A percentile compares a stretch with the other conserved stretches of the same genome.
These are phyloP conservation scores for Calameuta pallipes DNA, from an alignment of 2,888 invertebrate species.

Conservation along the genomic window DNA sequence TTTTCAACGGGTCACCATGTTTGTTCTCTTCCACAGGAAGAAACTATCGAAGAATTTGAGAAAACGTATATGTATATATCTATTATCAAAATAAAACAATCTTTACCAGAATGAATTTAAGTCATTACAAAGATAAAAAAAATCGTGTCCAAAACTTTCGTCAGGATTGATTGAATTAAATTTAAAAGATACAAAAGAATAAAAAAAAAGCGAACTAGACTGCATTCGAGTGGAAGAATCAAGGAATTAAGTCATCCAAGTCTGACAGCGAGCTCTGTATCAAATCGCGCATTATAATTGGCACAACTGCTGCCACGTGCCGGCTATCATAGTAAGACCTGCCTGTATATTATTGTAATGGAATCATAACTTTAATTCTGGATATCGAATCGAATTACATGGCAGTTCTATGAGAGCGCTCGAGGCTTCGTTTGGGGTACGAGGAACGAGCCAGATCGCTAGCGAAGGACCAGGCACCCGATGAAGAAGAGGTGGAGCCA, in stretches of 20 bases:
- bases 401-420: conserved; percentile 37
- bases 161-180: neutral
- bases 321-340: conserved; percentile 60
- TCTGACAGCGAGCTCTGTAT: conserved; percentile 44
- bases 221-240: neutral
- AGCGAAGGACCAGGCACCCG: neutral
- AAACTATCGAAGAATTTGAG: neutral
- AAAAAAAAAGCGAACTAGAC: neutral
- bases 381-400: conserved; percentile 64
- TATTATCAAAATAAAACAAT: neutral
- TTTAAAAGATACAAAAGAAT: neutral
- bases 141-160: neutral
- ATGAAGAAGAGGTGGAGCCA: conserved; percentile 12
- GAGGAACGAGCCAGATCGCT: neutral
- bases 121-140: neutral
- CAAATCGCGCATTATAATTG: conserved; percentile 62
- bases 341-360: conserved; percentile 62
- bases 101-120: neutral
- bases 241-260: conserved; percentile 49
- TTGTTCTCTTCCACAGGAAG: neutral
- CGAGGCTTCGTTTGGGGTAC: neutral
- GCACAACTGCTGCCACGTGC: conserved; percentile 40
- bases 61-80: neutral
- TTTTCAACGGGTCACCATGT: neutral
- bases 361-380: conserved; percentile 62